Evolutionary conservation across 2,888 invertebrate species (phyloP), one percentile per base, ranked within the genome.

Genomic region (Prosopocoilus inquinatus): DNA sequence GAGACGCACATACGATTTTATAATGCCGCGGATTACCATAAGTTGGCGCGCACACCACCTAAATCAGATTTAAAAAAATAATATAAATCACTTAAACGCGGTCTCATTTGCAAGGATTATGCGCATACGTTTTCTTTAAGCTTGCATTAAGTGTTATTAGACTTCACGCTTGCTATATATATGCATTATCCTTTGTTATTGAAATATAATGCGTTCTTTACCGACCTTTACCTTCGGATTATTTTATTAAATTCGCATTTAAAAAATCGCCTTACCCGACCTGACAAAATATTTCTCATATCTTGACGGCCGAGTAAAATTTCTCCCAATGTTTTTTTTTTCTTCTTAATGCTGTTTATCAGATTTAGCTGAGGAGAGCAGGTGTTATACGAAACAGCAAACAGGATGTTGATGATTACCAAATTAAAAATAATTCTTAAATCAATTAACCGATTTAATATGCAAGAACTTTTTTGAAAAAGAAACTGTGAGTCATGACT

Each of bases 91-190:
- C 53, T 46, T 28, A 47, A 51, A 52, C 55, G 47, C 53, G 48
- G 48, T 47, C 58, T 51, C 47, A 55, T 58, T 58, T 55, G 58
- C 58, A 52, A 55, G 55, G 58, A 52, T 58, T 58, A 58, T 32
- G 47, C 44, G 35, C 47, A 55, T 58, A 55, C 52, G 58, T 58
- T 52, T 55, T 39, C 58, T 50, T 55, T 58, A 58, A 58, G 47
- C 39, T 48, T 49, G 52, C 38, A 52, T 50, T 48, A 52, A 52
- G 48, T 55, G 45, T 52, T 53, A 55, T 55, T 58, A 55, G 58
- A 58, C 50, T 44, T 45, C 35, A 45, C 44, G 49, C 46, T 36
- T 32, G 47, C 58, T 45, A 43, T 48, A 46, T 46, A 53, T 32
- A 38, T 35, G 49, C 41, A 48, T 43, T 57, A 43, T 32, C 35